Evolutionary conservation across 2,113 vertebrate genomes (phyloP), one percentile per base, ranked within the genome.

Genomic region (Nycticryphes semicollaris): DNA sequence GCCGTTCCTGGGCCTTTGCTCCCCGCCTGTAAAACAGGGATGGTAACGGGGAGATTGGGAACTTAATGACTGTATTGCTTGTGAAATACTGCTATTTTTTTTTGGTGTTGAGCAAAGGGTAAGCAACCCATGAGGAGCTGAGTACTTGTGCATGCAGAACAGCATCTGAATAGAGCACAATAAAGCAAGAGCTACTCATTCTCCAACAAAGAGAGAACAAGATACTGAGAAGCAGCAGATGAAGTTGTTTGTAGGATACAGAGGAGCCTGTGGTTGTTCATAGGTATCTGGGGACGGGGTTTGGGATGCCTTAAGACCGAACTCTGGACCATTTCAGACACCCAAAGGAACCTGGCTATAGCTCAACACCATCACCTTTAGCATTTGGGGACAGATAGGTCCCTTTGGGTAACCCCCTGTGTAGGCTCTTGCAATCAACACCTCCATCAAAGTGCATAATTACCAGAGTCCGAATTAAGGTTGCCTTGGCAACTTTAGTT

Each of bases 21-120:
- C 77, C 93, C 63, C 1, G 0, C 85, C 84, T 90, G 62, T 82
- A 80, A 93, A 94, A 85, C 28, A 37, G 70, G 59, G 63, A 54
- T 83, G 87, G 77, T 85, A 94, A 69, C 59, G 39, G 82, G n/a
- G 90, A 94, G 74, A 85, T 33, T 85, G 57, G 90, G 82, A 90
- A 76, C 75, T 87, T 93, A 93, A 93, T 96, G 66, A 48, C 69
- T 91, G 87, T 91, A 84, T 94, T 91, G 90, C 73, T 82, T 64
- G 53, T 92, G 87, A 96, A 89, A 94, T 93, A 76, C 77, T 85
- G 77, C 84, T 96, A 87, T 48, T 91, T 76, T 54, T 54, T 54
- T 84, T 69, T 31, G 74, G 69, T 62, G 73, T 66, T 43, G 69
- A 87, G 95, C 80, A 79, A 79, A 66, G 70, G 39, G 69, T 43